Evolutionary conservation across 2,888 invertebrate genomes (phyloP).

Genomic region (Taphrorychus bicolor): DNA sequence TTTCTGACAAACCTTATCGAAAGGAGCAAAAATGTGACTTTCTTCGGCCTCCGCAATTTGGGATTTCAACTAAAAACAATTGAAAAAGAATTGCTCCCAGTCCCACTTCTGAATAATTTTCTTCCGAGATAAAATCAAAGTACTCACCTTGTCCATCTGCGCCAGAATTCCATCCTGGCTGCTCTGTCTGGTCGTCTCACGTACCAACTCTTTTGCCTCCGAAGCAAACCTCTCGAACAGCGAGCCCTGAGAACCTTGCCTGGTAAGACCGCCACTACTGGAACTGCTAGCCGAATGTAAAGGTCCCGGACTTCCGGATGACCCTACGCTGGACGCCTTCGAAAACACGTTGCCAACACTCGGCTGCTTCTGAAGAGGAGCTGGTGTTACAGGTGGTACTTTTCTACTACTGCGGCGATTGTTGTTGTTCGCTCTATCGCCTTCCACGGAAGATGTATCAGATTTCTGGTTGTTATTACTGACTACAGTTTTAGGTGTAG

Average conservation of each 20-base stretch:
- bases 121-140: not conserved
- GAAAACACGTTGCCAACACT: slow-evolving; percentile 69
- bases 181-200: slow-evolving; percentile 86
- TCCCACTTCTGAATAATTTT: not conserved
- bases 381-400: slow-evolving; percentile 63
- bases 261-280: slow-evolving; percentile 59
- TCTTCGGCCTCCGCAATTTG: slow-evolving; percentile 76
- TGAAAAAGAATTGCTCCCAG: not conserved
- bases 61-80: slow-evolving; percentile 62
- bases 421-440: slow-evolving; percentile 66
- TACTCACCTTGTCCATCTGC: slow-evolving; percentile 85
- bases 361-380: slow-evolving; percentile 65
- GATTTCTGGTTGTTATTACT: slow-evolving; percentile 63
- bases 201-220: slow-evolving; percentile 87
- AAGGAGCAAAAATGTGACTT: slow-evolving; percentile 76
- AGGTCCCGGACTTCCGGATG: slow-evolving; percentile 56
- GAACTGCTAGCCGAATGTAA: slow-evolving; percentile 52
- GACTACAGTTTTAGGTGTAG: slow-evolving; percentile 76
- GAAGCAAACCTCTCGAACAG: slow-evolving; percentile 86
- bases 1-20: slow-evolving; percentile 72
- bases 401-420: slow-evolving; percentile 43
- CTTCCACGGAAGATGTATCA: slow-evolving; percentile 63
- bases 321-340: slow-evolving; percentile 70
- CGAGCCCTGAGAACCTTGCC: slow-evolving; percentile 85
- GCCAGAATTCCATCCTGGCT: slow-evolving; percentile 88